These are phyloP conservation scores for Cinclus cinclus DNA, from an alignment of 2,113 vertebrate species.

Conservation along the genomic window DNA sequence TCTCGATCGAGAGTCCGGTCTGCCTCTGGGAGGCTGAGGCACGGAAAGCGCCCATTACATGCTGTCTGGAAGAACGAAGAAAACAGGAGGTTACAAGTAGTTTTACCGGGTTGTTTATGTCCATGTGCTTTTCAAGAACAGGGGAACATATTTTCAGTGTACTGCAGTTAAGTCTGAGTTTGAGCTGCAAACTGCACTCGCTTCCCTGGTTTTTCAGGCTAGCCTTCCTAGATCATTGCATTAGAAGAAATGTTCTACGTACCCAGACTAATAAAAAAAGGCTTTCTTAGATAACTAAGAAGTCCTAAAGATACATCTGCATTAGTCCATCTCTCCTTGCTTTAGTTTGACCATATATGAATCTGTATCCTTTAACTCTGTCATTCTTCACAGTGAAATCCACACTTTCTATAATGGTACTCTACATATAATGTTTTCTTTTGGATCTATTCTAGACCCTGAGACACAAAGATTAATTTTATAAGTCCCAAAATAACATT, in stretches of 20 bases:
- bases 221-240: background rate
- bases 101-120: background rate
- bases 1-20: background rate
- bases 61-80: background rate
- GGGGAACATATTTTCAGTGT: background rate
- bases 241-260: background rate
- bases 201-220: background rate
- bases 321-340: background rate
- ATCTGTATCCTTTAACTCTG: background rate
- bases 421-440: background rate
- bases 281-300: background rate
- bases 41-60: accelerated
- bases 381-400: background rate
- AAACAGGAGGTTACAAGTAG: background rate
- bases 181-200: background rate
- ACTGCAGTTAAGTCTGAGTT: background rate
- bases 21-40: background rate
- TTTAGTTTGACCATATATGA: background rate
- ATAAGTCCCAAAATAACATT: background rate
- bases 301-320: background rate
- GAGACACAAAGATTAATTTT: background rate
- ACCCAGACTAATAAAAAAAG: background rate
- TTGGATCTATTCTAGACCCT: background rate
- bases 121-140: background rate
- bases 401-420: background rate